Evolutionary conservation across 2,797 vertebrate genomes (phyloP), one percentile per base, ranked within the genome.

Genomic region (Petrocephalus sullivani): DNA sequence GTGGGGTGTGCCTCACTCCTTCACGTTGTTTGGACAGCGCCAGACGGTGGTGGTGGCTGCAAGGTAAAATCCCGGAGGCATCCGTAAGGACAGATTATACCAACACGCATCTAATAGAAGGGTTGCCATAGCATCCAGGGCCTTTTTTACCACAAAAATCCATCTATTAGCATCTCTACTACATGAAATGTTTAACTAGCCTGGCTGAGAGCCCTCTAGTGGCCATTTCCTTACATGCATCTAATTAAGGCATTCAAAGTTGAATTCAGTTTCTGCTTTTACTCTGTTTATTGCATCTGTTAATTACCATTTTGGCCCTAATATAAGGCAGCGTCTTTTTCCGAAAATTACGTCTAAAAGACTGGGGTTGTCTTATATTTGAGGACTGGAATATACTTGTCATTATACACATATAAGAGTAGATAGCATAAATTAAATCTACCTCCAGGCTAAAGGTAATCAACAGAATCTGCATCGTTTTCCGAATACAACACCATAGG

Each of bases 1-100:
- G 92, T 99, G 98, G 98, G 98, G 98, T 0, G 97, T 99, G 89
- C 97, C 98, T 87, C 96, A 99, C 87, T 98, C 97, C 92, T 97
- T 99, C 90, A 99, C 98, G 0, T 92, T 99, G 87, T 95, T 96
- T 58, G 97, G 97, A 91, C 96, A 97, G 92, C 97, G 95, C 41
- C 98, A 99, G 93, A 97, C 97, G 58, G 96, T 99, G 87, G 92
- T 99, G 51, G 96, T 99, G 89, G 98, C 98, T 51, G 98, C 98
- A 88, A 98, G 98, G 98, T 99, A 96, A 90, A 82, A 83, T n/a
- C 51, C 3, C 19, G 1, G 56, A 37, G 1, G 46, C 51, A 8
- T 41, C 33, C 16, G 16, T 57, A 19, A 60, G 12, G 54, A 51
- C 71, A 37, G 71, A 33, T 2, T 75, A 75, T 19, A 75, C 23